Percentiles rank a stretch among this genome's conserved stretches.
These are phyloP conservation scores for Melanotaenia pygmaea DNA, from an alignment of 2,797 vertebrate species.

Conservation along the genomic window DNA sequence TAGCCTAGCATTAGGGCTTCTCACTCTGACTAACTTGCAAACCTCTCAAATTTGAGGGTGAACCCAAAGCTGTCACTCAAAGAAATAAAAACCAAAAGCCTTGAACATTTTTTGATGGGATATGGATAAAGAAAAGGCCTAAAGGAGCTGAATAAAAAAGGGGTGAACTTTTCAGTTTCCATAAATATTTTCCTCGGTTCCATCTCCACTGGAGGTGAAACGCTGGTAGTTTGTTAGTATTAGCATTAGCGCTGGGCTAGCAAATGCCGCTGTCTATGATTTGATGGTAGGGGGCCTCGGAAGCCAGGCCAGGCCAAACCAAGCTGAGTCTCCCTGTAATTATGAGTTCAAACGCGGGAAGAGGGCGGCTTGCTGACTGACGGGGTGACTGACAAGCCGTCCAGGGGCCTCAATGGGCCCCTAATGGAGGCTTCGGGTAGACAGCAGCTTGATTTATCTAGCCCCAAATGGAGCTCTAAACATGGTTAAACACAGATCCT, in stretches of 20 bases:
- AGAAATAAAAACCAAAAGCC: constrained; percentile 44
- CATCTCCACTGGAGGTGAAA: constrained; percentile 70
- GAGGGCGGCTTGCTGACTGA: constrained; percentile 71
- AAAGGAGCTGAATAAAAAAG: constrained; percentile 23
- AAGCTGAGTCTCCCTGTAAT: constrained; percentile 81
- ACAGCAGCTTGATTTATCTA: constrained; percentile 84
- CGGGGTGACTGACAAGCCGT: constrained; percentile 81
- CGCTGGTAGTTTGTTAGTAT: constrained; percentile 71
- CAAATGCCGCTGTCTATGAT: constrained; percentile 39
- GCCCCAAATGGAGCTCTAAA: constrained; percentile 83
- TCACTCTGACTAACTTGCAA: constrained; percentile 32
- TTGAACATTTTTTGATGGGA: constrained; percentile 39
- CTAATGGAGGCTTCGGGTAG: constrained; percentile 84
- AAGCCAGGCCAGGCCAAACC: constrained; percentile 44
- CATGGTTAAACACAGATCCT: constrained; percentile 82
- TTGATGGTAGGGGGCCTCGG: constrained; percentile 27
- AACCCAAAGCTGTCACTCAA: constrained; percentile 56
- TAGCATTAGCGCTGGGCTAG: constrained; percentile 72
- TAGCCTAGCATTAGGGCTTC: constrained; percentile 41
- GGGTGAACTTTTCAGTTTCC: constrained; percentile 65
- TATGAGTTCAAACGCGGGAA: constrained; percentile 82
- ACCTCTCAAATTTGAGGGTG: constrained; percentile 29
- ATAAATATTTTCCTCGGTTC: constrained; percentile 75
- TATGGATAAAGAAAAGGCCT: constrained; percentile 53
- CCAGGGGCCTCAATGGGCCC: constrained; percentile 72